Evolutionary conservation across 2,113 vertebrate species (phyloP), one percentile per base, ranked within the genome.

Genomic region (Verasper variegatus): DNA sequence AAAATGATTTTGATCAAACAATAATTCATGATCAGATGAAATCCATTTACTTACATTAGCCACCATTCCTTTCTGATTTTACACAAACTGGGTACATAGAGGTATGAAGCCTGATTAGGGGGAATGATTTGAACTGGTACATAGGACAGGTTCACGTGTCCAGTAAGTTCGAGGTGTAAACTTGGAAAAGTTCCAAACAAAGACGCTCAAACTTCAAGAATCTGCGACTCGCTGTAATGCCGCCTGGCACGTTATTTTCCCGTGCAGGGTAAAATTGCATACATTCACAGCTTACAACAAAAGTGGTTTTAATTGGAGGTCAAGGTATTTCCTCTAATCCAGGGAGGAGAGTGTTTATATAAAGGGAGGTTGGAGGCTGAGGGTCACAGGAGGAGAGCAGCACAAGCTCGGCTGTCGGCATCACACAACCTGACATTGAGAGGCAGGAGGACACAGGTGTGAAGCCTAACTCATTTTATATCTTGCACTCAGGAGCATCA

Each of bases 281-380:
- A 66, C 70, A 81, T 81, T 85, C 58, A 68, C 23, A 80, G 57
- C 59, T 78, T 63, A 68, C 17, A 71, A 78, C 61, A 86, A 76
- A 85, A 60, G 78, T 82, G 74, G 58, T 71, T 85, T 67, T 61
- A 83, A 83, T n/a, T 66, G 35, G 65, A 76, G 82, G 84, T 91
- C 69, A 86, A 77, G 61, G 42, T 81, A 74, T 92, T 86, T 82
- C 40, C 81, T 75, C 71, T 93, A 93, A 93, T 91, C 90, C 11
- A 20, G 3, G 31, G 51, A 63, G 79, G 76, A 62, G 45, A 82
- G 67, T 76, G 71, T 84, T 90, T 88, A 90, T 88, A 91, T 81
- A 76, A 81, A 61, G 21, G 74, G 2, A 12, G 63, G 65, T 68
- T 17, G 60, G 54, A 71, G 40, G 51, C 49, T 15, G 61, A 45